These are phyloP conservation scores for Cotesia congregata DNA, from an alignment of 2,888 invertebrate genomes.

Conservation along the genomic window DNA sequence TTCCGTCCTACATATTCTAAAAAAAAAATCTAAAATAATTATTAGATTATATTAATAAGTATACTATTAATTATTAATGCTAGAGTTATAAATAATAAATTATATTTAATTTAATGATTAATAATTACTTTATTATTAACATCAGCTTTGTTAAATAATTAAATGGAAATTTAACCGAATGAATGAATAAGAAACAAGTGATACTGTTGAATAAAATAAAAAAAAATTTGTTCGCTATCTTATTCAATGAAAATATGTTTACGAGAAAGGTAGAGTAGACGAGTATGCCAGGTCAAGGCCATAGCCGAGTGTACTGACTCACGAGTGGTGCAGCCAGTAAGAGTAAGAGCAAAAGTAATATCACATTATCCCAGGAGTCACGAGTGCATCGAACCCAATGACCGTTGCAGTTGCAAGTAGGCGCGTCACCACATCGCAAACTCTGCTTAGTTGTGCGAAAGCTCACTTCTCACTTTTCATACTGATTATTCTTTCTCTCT, in stretches of 20 bases:
- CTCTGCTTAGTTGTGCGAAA: constrained; percentile 43
- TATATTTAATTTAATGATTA: background rate
- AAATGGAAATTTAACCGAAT: constrained; percentile 38
- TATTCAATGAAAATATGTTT: constrained; percentile 1
- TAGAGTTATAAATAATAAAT: background rate
- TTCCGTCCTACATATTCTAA: too few species aligned
- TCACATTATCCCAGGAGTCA: constrained; percentile 17
- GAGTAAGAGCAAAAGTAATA: constrained; percentile 17
- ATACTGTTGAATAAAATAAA: constrained; percentile 1
- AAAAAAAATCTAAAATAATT: too few species aligned
- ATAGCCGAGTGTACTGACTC: constrained; percentile 63
- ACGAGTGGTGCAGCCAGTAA: constrained; percentile 63
- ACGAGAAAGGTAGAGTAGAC: constrained; percentile 16
- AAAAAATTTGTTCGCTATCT: background rate
- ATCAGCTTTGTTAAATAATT: background rate
- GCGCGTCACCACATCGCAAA: constrained; percentile 43
- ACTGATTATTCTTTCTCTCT: constrained; percentile 32
- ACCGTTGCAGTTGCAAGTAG: constrained; percentile 62
- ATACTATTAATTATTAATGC: too few species aligned
- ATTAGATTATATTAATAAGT: too few species aligned
- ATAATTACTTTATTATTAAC: background rate
- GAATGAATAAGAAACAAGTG: constrained; percentile 7
- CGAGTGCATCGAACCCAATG: constrained; percentile 68
- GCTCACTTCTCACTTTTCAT: constrained; percentile 22
- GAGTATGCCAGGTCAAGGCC: constrained; percentile 67